Percentiles rank a stretch among this genome's conserved stretches.
Evolutionary conservation across 2,888 invertebrate species (phyloP).

Genomic region (Ophion ellenae): DNA sequence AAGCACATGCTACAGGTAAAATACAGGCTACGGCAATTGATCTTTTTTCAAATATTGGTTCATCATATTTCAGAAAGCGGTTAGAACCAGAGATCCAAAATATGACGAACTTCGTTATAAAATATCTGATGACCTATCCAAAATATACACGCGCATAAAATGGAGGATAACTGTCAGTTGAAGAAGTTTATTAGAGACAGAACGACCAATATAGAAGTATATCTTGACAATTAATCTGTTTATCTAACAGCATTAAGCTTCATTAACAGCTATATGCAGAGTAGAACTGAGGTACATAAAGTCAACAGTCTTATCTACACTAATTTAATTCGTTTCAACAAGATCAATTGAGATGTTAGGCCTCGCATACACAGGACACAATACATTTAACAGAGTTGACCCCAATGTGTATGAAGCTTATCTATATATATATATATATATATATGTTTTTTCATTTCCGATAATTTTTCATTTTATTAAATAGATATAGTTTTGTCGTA

Average conservation of each 20-base stretch:
- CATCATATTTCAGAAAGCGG: no score
- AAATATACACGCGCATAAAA: no score
- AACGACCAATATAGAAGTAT: neutral
- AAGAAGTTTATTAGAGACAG: neutral
- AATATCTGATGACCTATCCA: no score
- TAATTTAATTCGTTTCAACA: conserved; percentile 16
- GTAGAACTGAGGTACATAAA: neutral
- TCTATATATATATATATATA: neutral
- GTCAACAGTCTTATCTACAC: neutral
- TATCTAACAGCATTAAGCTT: neutral
- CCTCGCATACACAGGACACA: neutral
- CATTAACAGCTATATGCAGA: neutral
- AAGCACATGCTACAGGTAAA: no score
- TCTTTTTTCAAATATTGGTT: no score
- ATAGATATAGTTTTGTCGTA: neutral
- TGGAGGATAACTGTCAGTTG: neutral
- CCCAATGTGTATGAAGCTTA: conserved; percentile 22
- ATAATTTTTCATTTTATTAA: neutral
- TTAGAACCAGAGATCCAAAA: no score
- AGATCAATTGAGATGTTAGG: conserved; percentile 20
- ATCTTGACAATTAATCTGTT: neutral
- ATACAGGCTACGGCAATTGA: no score
- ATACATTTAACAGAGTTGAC: conserved; percentile 28
- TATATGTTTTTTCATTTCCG: neutral
- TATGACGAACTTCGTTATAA: no score